phyloP scores from a whole-genome alignment of 2,797 vertebrate genomes.

The Pterois miles region DNA sequence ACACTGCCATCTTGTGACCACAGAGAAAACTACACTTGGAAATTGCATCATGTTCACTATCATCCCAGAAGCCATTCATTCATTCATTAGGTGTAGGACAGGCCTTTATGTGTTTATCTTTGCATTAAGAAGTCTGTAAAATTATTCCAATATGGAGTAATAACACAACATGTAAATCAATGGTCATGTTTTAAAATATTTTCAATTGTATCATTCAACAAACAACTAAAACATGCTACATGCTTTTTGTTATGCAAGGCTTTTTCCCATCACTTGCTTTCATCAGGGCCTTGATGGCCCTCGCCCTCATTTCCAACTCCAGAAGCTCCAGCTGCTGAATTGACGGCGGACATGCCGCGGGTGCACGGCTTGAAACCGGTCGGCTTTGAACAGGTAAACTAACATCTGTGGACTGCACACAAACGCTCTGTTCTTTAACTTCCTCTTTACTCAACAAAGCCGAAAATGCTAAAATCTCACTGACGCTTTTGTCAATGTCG shows the following conservation, averaged over 20 bases:
- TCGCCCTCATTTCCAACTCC: constrained; percentile 96
- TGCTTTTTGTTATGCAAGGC: constrained; percentile 31
- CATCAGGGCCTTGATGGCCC: constrained; percentile 98
- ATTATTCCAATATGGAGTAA: constrained; percentile 58
- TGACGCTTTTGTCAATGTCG: constrained; percentile 96
- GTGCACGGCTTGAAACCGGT: neutral
- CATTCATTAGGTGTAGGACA: neutral
- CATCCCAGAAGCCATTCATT: neutral
- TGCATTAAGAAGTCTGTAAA: neutral
- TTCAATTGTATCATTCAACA: neutral
- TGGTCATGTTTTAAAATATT: neutral
- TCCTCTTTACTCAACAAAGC: constrained; percentile 70
- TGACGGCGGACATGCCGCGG: constrained; percentile 87
- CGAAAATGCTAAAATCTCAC: constrained; percentile 91
- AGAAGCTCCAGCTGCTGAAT: constrained; percentile 96
- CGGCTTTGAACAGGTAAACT: neutral
- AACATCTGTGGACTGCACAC: neutral
- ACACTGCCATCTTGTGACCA: constrained; percentile 72
- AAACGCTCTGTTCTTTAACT: constrained; percentile 52
- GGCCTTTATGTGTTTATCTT: constrained; percentile 6
- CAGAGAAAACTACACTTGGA: neutral
- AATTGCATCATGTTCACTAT: neutral
- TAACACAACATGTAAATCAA: neutral
- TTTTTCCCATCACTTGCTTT: constrained; percentile 92
- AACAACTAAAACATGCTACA: neutral